Percentiles rank a stretch among this genome's conserved stretches.
Evolutionary conservation across 2,113 vertebrate species (phyloP).

Genomic region (Accipiter cooperii): DNA sequence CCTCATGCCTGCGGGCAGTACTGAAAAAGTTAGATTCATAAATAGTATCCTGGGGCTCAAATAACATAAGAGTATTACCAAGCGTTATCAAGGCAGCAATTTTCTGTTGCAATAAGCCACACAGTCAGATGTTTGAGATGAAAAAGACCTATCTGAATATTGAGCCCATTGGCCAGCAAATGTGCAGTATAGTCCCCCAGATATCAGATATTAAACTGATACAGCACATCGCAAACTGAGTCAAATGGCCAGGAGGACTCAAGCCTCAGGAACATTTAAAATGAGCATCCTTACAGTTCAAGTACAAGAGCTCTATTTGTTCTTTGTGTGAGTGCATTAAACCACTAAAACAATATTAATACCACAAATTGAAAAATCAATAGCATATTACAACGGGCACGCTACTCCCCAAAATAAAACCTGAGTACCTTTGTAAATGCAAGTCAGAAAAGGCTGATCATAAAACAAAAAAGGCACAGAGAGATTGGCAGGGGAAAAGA

Average conservation of each 20-base stretch:
- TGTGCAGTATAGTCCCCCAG: neutral
- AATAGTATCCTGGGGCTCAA: slow-evolving; percentile 55
- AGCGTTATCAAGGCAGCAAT: slow-evolving; percentile 53
- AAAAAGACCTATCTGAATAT: slow-evolving; percentile 22
- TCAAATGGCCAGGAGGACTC: slow-evolving; percentile 14
- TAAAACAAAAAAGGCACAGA: neutral
- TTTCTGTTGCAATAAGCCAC: slow-evolving; percentile 20
- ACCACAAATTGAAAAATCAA: slow-evolving; percentile 20
- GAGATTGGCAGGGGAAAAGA: neutral
- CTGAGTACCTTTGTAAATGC: neutral
- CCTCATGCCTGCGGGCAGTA: slow-evolving; percentile 53
- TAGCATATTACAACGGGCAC: neutral
- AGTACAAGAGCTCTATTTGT: neutral
- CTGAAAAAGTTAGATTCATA: slow-evolving; percentile 35
- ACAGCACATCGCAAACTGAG: neutral
- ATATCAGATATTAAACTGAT: slow-evolving; percentile 34
- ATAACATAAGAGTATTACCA: slow-evolving; percentile 52
- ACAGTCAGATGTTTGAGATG: neutral
- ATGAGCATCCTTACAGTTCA: neutral
- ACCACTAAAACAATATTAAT: slow-evolving; percentile 25
- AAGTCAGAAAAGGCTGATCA: slow-evolving; percentile 9
- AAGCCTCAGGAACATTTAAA: slow-evolving; percentile 14
- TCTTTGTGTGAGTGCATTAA: neutral
- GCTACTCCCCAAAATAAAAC: neutral
- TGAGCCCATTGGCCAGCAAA: slow-evolving; percentile 22